A percentile compares a stretch with the other conserved stretches of the same genome.
phyloP scores from a whole-genome alignment of 2,888 invertebrate genomes.

The Cryptocephalus moraei region DNA sequence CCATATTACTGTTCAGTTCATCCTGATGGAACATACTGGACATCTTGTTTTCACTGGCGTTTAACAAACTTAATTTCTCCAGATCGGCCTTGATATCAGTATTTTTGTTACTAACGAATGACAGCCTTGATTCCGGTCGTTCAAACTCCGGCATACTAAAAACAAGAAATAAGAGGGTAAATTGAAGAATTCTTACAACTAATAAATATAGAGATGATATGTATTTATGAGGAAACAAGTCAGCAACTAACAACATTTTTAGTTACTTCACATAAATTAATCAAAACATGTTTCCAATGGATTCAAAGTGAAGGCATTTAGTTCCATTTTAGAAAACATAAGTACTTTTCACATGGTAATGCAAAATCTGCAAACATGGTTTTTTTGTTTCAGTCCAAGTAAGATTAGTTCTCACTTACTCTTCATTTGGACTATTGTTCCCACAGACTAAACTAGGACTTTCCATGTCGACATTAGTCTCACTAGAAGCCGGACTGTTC shows the following conservation, averaged over 20 bases:
- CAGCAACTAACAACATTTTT: too few relatives aligned
- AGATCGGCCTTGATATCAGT: conserved; percentile 33
- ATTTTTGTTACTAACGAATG: conserved; percentile 30
- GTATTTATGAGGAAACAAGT: too few relatives aligned
- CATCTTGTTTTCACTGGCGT: conserved; percentile 30
- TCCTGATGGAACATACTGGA: conserved; percentile 12
- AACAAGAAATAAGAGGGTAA: background rate
- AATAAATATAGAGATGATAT: too few relatives aligned
- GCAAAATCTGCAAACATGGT: too few relatives aligned
- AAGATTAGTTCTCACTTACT: conserved; percentile 20
- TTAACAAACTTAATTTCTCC: conserved; percentile 32
- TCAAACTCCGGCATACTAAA: conserved; percentile 22
- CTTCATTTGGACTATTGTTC: conserved; percentile 29
- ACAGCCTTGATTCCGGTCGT: conserved; percentile 32
- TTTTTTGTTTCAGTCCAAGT: too few relatives aligned
- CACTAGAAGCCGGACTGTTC: conserved; percentile 41
- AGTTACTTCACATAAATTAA: too few relatives aligned
- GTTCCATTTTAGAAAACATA: too few relatives aligned
- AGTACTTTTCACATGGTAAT: too few relatives aligned
- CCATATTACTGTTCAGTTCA: conserved; percentile 17
- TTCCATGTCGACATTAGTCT: conserved; percentile 46
- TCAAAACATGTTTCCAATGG: too few relatives aligned
- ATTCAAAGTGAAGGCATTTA: too few relatives aligned
- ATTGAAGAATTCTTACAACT: too few relatives aligned
- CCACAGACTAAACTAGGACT: conserved; percentile 34